Conservation (phyloP, 2,113 vertebrate genomes). For the Colius striatus region DNA sequence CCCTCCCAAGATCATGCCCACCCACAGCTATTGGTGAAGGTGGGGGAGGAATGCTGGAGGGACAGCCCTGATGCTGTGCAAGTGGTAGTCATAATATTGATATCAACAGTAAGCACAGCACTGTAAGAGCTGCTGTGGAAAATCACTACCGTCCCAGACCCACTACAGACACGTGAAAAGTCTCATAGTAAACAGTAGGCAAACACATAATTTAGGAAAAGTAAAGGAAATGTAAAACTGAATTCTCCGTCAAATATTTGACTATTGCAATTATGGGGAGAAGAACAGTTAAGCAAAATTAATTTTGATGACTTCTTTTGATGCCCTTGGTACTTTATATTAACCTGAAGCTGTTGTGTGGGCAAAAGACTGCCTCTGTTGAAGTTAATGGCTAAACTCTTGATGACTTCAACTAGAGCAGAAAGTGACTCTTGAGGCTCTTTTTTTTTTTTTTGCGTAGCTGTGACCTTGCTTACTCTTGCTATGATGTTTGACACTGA, state of each 20-base stretch:
- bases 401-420: background rate
- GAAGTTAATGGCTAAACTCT: background rate
- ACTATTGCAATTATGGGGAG: background rate
- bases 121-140: no score
- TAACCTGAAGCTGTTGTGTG: background rate
- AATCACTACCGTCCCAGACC: no score
- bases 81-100: no score
- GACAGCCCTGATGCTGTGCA: no score
- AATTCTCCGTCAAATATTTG: background rate
- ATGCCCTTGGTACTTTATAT: background rate
- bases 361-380: background rate
- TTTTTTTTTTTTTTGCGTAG: background rate
- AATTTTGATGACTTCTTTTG: background rate
- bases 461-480: background rate
- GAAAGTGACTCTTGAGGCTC: background rate
- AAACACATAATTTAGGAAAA: background rate
- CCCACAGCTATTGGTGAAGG: no score
- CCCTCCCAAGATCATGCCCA: no score
- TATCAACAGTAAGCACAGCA: no score
- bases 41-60: no score
- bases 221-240: background rate
- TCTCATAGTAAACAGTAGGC: background rate
- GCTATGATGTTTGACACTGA: background rate
- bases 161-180: background rate
- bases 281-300: background rate